Conservation (phyloP, 2,797 vertebrate genomes). For the Meda fulgida region DNA sequence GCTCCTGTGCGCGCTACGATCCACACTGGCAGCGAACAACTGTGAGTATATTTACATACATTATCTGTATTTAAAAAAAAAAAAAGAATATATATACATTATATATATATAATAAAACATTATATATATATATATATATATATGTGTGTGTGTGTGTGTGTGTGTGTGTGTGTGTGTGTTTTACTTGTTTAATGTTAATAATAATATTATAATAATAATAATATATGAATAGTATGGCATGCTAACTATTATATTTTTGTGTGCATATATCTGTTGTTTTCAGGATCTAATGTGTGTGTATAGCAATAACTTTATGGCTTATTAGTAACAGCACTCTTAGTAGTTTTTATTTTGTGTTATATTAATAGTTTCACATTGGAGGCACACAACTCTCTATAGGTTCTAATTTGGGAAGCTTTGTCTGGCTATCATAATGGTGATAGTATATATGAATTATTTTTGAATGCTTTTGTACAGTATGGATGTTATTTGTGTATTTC, state of each 20-base stretch:
- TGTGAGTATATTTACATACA: conserved; percentile 44
- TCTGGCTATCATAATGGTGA: background rate
- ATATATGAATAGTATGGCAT: background rate
- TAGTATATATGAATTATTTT: background rate
- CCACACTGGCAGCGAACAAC: conserved; percentile 51
- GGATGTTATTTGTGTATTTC: background rate
- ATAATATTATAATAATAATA: too few species aligned
- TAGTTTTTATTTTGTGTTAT: too few species aligned
- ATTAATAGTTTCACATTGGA: background rate
- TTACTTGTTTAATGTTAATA: too few species aligned
- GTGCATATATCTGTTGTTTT: background rate
- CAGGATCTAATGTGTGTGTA: background rate
- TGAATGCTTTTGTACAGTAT: background rate
- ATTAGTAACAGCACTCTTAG: background rate
- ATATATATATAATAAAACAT: too few species aligned
- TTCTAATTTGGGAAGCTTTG: background rate
- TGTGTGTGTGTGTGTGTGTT: too few species aligned
- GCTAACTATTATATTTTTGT: background rate
- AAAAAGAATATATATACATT: too few species aligned
- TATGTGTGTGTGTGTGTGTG: too few species aligned
- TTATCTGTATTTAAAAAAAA: too few species aligned
- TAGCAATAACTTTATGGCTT: background rate
- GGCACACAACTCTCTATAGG: background rate
- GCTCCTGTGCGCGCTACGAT: conserved; percentile 42
- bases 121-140: too few species aligned